A percentile compares a stretch with the other conserved stretches of the same genome.
Conservation (phyloP, 2,888 invertebrate genomes). For the Tetranychus piercei region DNA sequence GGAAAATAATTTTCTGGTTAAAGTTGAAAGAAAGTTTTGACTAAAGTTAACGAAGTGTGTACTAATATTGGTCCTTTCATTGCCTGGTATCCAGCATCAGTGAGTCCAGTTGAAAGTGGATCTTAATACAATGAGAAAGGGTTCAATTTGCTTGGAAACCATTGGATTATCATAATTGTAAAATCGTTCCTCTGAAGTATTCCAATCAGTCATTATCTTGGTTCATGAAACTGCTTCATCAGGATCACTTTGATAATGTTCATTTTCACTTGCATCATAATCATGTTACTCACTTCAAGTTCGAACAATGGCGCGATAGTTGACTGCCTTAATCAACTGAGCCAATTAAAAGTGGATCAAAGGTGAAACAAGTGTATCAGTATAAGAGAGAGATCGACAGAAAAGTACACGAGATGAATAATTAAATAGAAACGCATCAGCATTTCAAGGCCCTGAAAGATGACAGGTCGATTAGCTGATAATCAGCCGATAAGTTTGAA, state of each 20-base stretch:
- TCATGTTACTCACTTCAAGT: neutral
- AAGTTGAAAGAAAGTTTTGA: no score
- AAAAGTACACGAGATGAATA: no score
- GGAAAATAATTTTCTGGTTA: neutral
- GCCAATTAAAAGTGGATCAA: neutral
- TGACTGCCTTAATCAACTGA: neutral
- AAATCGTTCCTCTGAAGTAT: neutral
- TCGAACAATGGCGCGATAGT: neutral
- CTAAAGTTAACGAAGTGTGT: neutral
- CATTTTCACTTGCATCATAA: neutral
- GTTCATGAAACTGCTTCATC: neutral
- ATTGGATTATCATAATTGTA: slow-evolving; percentile 8
- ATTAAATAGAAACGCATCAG: no score
- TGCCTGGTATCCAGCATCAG: neutral
- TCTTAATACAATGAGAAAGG: neutral
- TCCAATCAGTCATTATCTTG: neutral
- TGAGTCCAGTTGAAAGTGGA: neutral
- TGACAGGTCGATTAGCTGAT: no score
- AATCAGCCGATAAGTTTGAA: no score
- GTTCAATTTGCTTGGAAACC: neutral
- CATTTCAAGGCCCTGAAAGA: no score
- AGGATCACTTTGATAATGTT: neutral
- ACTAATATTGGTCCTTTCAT: neutral
- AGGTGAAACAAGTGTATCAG: no score
- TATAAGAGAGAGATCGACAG: no score